A percentile compares a stretch with the other conserved stretches of the same genome.
These are phyloP conservation scores for Drosophila tripunctata DNA, from an alignment of 2,888 invertebrate genomes.

Conservation along the genomic window DNA sequence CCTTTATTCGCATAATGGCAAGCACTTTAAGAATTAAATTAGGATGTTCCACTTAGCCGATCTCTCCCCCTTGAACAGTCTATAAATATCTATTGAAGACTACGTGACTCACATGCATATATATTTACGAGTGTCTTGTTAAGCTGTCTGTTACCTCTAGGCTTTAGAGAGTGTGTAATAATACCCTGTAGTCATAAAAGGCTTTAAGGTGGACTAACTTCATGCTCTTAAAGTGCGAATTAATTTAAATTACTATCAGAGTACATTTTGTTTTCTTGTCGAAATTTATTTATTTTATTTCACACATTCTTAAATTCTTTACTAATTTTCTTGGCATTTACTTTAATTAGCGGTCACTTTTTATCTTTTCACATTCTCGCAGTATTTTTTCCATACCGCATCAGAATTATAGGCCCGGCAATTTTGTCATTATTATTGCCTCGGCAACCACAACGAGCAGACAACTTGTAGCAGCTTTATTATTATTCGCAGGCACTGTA, in stretches of 20 bases:
- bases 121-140: too few relatives aligned
- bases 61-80: not conserved
- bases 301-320: not conserved
- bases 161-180: not conserved
- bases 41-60: conserved; percentile 6
- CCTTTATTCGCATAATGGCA: conserved; percentile 12
- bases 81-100: not conserved
- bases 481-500: conserved; percentile 13
- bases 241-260: too few relatives aligned
- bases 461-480: conserved; percentile 45
- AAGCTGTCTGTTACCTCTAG: not conserved
- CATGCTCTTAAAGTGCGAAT: too few relatives aligned
- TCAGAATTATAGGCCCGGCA: conserved; percentile 24
- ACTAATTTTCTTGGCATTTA: not conserved
- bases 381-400: conserved; percentile 10
- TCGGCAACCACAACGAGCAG: conserved; percentile 42
- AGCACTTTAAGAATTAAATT: conserved; percentile 35
- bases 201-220: too few relatives aligned
- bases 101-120: conserved; percentile 30
- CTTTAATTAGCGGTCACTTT: conserved; percentile 39
- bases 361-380: conserved; percentile 3
- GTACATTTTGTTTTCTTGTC: too few relatives aligned
- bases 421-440: conserved; percentile 43
- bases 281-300: too few relatives aligned
- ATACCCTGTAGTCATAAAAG: not conserved